Conservation (phyloP, 2,113 vertebrate genomes). For the Amazona guildingii region DNA sequence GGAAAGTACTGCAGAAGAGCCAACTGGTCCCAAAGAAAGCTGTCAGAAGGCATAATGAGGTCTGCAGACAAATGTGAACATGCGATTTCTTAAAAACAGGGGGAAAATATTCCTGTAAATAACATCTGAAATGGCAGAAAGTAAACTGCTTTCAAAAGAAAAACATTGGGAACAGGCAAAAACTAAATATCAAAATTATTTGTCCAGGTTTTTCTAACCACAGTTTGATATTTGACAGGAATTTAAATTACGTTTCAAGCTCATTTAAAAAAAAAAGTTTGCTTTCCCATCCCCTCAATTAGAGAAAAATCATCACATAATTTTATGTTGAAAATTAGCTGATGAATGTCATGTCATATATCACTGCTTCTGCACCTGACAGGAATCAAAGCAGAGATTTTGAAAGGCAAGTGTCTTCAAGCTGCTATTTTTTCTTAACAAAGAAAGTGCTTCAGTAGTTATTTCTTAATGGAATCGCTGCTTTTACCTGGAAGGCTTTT, state of each 20-base stretch:
- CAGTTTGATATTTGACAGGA: background rate
- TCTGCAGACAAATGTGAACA: background rate
- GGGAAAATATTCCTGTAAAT: background rate
- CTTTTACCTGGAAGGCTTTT: background rate
- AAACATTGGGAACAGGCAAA: background rate
- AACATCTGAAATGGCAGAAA: background rate
- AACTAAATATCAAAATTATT: background rate
- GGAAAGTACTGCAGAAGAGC: background rate
- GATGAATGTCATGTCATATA: background rate
- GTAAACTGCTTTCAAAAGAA: background rate
- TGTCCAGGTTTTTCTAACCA: background rate
- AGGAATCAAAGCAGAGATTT: conserved; percentile 33
- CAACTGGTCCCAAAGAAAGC: background rate
- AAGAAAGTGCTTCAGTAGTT: conserved; percentile 9
- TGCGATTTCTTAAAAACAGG: background rate
- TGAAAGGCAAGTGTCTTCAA: conserved; percentile 14
- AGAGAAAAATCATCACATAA: background rate
- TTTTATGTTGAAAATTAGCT: background rate
- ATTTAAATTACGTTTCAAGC: background rate
- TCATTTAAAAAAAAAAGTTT: background rate
- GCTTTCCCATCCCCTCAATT: background rate
- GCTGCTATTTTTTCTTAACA: conserved; percentile 12
- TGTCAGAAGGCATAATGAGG: background rate
- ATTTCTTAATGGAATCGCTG: background rate
- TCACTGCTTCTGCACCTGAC: background rate